Evolutionary conservation across 1,140 invertebrate species (phyloP), one percentile per base, ranked within the genome.

Genomic region (Helicoverpa armigera): DNA sequence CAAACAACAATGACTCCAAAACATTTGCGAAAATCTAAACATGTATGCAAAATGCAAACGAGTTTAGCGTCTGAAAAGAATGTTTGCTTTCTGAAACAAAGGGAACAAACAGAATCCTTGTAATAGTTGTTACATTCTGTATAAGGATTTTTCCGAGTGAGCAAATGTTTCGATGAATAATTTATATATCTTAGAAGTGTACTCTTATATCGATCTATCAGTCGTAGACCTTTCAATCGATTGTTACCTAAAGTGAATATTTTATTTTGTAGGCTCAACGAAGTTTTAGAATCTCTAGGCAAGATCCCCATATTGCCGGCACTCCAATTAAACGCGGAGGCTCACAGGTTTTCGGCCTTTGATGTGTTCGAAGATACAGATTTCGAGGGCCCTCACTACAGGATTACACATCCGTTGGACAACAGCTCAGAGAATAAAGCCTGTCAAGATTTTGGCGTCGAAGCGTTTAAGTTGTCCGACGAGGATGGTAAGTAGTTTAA

Each of bases 221-320:
- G 16, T 13, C 65, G 16, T 3, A 23, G 16, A 16, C n/a, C 65
- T 50, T 48, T 51, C 43, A 48, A 69, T 23, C 13, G 18, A 50
- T 69, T 4, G 18, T 1, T 13, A 58, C 2, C 65, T 12, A 58
- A 2, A 18, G 16, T 69, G 12, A 29, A 50, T 69, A 50, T 69
- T 50, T 69, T 16, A 69, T 69, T 50, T 69, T 95, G 18, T 88
- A 98, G 98, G 86, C 97, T 99, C 89, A 96, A 96, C 80, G 94
- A 96, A 69, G 98, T 98, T 89, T 94, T 99, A 80, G 95, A 96
- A 65, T 96, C 97, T 43, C 93, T 99, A 65, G 94, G 96, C 31
- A 97, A 97, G 90, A 98, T 99, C 81, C 98, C 98, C 14, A 96
- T 99, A 82, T 92, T 98, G 60, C 96, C 97, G 2, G 96, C 96